These are phyloP conservation scores for Pasiphila rectangulata DNA, from an alignment of 2,888 invertebrate genomes.

Conservation along the genomic window DNA sequence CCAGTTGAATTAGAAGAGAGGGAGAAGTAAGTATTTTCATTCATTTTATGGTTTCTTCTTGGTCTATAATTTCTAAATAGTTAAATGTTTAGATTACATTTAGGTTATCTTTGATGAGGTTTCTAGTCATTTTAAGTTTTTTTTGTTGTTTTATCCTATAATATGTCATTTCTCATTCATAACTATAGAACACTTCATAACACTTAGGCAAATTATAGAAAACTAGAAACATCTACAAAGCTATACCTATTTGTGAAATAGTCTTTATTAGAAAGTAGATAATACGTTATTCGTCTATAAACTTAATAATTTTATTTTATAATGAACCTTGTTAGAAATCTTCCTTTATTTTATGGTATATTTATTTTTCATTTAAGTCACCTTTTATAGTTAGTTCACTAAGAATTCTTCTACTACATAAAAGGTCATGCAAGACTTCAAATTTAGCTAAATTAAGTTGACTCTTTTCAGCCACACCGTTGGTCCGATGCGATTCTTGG, in stretches of 20 bases:
- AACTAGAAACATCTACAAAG: conserved; percentile 3
- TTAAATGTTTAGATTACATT: conserved; percentile 6
- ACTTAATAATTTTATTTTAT: too few relatives aligned
- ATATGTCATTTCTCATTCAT: neutral
- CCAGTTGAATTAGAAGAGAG: conserved; percentile 90
- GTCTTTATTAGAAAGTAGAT: neutral
- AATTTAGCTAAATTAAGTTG: conserved; percentile 21
- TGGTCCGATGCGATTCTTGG: conserved; percentile 81
- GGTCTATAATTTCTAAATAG: conserved; percentile 25
- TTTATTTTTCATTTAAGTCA: neutral
- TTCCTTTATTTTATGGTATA: neutral
- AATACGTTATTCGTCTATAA: too few relatives aligned
- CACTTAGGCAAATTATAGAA: too few relatives aligned
- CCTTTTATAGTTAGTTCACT: conserved; percentile 1
- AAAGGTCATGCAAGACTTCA: conserved; percentile 13
- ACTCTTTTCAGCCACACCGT: conserved; percentile 70
- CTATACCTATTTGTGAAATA: too few relatives aligned
- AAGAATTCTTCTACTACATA: neutral
- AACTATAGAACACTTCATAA: neutral
- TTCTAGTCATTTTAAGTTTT: conserved; percentile 17
- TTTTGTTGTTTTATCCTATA: neutral
- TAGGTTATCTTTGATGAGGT: conserved; percentile 11
- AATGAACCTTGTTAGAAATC: neutral
- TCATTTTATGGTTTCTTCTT: conserved; percentile 12
- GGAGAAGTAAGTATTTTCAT: conserved; percentile 86